Base-by-base conservation (phyloP, 2,113 vertebrate genomes). In the Chrysemys picta region DNA sequence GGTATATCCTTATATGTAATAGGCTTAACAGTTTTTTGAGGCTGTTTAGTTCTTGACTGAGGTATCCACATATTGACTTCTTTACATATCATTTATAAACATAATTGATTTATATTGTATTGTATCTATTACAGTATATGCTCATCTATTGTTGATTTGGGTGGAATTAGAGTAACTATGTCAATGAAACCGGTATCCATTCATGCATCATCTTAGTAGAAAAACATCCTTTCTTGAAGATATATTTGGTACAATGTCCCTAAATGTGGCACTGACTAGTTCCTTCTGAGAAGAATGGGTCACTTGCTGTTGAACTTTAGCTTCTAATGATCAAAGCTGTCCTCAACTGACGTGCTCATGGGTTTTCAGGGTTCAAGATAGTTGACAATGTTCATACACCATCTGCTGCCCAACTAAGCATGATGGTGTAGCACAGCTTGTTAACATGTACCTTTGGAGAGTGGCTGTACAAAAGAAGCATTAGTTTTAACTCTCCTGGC, bases 1-100 rank as follows among this genome's bases (percentile, higher is more conserved):
- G 47, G 10, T 4, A 1, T 2, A 0, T 1, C 52, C 7, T 1
- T 2, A 0, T 25, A 52, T 72, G 9, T 38, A 29, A 54, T 22
- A 19, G 0, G 0, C 2, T 5, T 78, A 50, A 45, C 65, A 17
- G 0, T 53, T 31, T 42, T 21, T 27, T 35, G 49, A 13, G 27
- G 25, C 4, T 53, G 3, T 42, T 75, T 2, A 0, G 1, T 42
- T 94, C n/a, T 42, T 27, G 52, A 11, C 2, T 1, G n/a, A 2
- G 24, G 3, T 12, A 56, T 19, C 49, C 62, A 1, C 6, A 0
- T 2, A 76, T 47, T 45, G 62, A 65, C 16, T 65, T 65, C 62
- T 38, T 69, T 69, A n/a, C 35, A 69, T 8, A n/a, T 21, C 4
- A 38, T 38, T 72, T 22, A 38, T 38, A 72, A 38, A 72, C n/a